Percentiles rank a stretch among this genome's conserved stretches.
These are phyloP conservation scores for Nycteola revayana DNA, from an alignment of 2,888 invertebrate species.

Conservation along the genomic window DNA sequence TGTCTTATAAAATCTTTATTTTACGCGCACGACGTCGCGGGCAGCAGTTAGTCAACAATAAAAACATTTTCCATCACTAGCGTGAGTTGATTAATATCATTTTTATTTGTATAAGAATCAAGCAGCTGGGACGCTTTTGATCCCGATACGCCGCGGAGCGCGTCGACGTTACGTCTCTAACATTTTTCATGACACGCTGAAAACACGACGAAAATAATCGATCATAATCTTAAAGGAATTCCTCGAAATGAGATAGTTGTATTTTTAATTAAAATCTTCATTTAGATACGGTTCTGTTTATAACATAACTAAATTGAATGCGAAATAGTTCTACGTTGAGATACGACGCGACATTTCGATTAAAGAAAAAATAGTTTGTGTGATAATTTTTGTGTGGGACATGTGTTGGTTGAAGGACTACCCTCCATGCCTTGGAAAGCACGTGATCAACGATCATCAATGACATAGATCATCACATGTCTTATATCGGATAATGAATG, in stretches of 20 bases:
- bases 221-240: conserved; percentile 70
- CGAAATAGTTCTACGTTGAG: too few species aligned
- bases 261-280: conserved; percentile 43
- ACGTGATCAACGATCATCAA: too few species aligned
- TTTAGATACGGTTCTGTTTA: conserved; percentile 25
- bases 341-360: too few species aligned
- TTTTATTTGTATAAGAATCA: conserved; percentile 77
- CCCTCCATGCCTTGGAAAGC: too few species aligned
- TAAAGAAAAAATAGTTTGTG: too few species aligned
- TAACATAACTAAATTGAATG: conserved; percentile 24
- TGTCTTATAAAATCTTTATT: too few species aligned
- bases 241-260: conserved; percentile 52
- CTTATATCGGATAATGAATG: too few species aligned
- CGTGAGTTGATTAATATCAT: conserved; percentile 71
- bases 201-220: conserved; percentile 74
- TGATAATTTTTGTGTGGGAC: too few species aligned
- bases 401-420: too few species aligned
- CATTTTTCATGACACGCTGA: conserved; percentile 65
- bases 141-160: conserved; percentile 67
- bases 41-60: too few species aligned
- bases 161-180: conserved; percentile 66
- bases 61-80: conserved; percentile 59
- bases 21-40: too few species aligned
- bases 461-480: too few species aligned
- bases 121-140: conserved; percentile 73